Evolutionary conservation across 2,888 invertebrate genomes (phyloP).

Genomic region (Oligia strigilis): DNA sequence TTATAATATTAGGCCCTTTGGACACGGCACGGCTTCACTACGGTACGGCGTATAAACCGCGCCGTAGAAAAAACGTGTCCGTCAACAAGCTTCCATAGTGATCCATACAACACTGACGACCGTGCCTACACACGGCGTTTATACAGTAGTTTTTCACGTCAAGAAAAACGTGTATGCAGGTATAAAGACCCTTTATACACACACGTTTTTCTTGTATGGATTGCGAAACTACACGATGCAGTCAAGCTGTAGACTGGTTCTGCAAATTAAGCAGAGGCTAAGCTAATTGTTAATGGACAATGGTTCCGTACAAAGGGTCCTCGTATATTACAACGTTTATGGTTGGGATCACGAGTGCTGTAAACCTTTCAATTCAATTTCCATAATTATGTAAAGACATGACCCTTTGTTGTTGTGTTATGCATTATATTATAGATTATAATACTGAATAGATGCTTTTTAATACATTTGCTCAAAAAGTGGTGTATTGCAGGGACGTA

Average conservation of each 20-base stretch:
- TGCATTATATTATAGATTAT: conserved; percentile 7
- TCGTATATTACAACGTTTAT: conserved; percentile 18
- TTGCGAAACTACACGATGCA: background rate
- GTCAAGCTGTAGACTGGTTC: background rate
- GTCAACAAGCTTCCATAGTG: no score
- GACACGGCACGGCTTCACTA: no score
- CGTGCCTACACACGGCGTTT: no score
- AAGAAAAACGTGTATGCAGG: no score
- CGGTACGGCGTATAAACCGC: no score
- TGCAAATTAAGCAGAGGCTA: conserved; percentile 11
- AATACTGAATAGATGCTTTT: background rate
- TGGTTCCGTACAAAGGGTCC: conserved; percentile 18
- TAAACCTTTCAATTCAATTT: conserved; percentile 42
- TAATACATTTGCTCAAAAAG: no score
- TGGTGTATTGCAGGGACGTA: no score
- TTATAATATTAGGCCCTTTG: no score
- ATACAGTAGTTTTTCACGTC: no score
- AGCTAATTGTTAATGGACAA: conserved; percentile 27
- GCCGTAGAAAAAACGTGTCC: no score
- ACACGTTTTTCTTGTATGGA: background rate
- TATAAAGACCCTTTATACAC: no score
- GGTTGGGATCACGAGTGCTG: conserved; percentile 4
- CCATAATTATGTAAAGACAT: conserved; percentile 28
- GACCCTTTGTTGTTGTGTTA: conserved; percentile 27
- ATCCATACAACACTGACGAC: no score